Conservation (phyloP, 2,888 invertebrate genomes). For the Synanthedon tipuliformis region DNA sequence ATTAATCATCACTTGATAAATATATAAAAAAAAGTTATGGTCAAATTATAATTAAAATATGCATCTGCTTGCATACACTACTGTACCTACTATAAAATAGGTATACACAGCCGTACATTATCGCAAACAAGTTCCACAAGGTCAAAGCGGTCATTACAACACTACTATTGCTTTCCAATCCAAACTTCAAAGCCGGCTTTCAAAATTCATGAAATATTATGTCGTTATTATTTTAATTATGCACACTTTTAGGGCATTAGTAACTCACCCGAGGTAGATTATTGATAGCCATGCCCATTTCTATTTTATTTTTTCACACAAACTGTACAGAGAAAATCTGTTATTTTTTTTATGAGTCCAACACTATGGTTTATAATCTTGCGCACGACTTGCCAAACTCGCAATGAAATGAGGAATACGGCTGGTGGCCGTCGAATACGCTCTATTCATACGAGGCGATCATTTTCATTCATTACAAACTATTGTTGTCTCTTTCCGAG, state of each 20-base stretch:
- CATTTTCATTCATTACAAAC: slow-evolving; percentile 61
- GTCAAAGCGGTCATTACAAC: slow-evolving; percentile 70
- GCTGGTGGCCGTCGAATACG: slow-evolving; percentile 32
- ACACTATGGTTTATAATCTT: slow-evolving; percentile 25
- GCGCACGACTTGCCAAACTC: slow-evolving; percentile 51
- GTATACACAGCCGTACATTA: slow-evolving; percentile 36
- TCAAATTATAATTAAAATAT: neutral
- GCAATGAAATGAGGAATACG: slow-evolving; percentile 53
- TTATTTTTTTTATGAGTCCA: slow-evolving; percentile 11
- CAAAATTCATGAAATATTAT: slow-evolving; percentile 15
- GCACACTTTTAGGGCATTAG: neutral
- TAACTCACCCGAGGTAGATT: slow-evolving; percentile 54
- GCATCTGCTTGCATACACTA: neutral
- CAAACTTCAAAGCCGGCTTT: slow-evolving; percentile 31
- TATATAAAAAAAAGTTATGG: too few species aligned
- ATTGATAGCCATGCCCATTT: slow-evolving; percentile 61
- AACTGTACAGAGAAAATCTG: slow-evolving; percentile 8
- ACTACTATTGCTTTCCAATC: slow-evolving; percentile 61
- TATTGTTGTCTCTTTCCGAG: slow-evolving; percentile 44
- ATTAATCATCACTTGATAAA: too few species aligned
- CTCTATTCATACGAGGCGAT: slow-evolving; percentile 30
- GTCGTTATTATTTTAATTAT: slow-evolving; percentile 1
- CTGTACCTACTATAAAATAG: neutral
- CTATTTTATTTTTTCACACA: slow-evolving; percentile 11
- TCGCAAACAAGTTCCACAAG: slow-evolving; percentile 66